These are phyloP conservation scores for Oscheius onirici DNA, from an alignment of 2,888 invertebrate species.

Conservation along the genomic window DNA sequence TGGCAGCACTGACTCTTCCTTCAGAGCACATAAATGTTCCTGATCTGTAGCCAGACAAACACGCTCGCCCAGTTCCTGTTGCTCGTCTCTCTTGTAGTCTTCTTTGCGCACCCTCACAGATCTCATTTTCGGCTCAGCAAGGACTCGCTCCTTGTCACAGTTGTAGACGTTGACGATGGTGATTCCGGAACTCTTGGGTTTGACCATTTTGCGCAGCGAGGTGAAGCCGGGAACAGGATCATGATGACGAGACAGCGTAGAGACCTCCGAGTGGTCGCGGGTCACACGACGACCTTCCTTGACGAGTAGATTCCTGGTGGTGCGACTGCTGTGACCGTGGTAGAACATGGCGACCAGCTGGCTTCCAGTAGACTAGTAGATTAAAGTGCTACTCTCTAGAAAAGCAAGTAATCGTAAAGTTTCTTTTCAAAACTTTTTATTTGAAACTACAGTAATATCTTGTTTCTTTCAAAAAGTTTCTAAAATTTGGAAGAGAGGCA, in stretches of 20 bases:
- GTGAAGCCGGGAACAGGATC: constrained; percentile 7
- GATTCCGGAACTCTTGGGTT: constrained; percentile 4
- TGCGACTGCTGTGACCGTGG: background rate
- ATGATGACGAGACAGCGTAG: background rate
- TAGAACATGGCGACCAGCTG: constrained; percentile 3
- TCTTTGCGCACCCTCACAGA: background rate
- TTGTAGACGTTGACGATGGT: constrained; percentile 29
- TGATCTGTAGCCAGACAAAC: constrained; percentile 8
- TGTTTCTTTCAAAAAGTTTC: too few relatives aligned
- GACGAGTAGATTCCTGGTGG: background rate
- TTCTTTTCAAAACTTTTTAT: too few relatives aligned
- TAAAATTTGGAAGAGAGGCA: too few relatives aligned
- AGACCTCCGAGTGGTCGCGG: background rate
- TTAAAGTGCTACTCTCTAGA: background rate
- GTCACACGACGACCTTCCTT: constrained; percentile 1
- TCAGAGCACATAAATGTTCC: background rate
- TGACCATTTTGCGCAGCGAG: constrained; percentile 18
- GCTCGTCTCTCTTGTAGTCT: background rate
- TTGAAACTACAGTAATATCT: too few relatives aligned
- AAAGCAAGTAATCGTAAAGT: too few relatives aligned
- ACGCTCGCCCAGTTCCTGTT: background rate
- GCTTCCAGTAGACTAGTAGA: background rate
- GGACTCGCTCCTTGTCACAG: background rate
- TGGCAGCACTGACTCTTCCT: background rate
- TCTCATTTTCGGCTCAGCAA: background rate